Evolutionary conservation across 2,888 invertebrate species (phyloP).

Genomic region (Seira sanloemensis): DNA sequence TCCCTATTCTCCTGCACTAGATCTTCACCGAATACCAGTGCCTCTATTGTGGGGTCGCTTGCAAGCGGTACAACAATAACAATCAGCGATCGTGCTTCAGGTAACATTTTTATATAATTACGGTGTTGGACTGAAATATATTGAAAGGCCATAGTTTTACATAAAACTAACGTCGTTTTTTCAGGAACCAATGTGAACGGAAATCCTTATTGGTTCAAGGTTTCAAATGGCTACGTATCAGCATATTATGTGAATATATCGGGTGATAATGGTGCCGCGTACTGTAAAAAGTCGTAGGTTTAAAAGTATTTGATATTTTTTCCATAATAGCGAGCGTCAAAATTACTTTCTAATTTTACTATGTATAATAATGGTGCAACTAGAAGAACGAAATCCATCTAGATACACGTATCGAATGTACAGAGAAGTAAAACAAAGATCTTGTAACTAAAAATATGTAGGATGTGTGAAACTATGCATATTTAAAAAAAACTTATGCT

Average conservation of each 20-base stretch:
- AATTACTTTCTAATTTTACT: too few relatives aligned
- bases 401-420: too few relatives aligned
- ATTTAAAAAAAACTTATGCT: too few relatives aligned
- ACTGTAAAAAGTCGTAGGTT: slow-evolving; percentile 59
- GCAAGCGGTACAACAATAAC: neutral
- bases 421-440: too few relatives aligned
- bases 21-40: slow-evolving; percentile 44
- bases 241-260: slow-evolving; percentile 60
- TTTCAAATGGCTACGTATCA: slow-evolving; percentile 57
- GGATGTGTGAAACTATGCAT: too few relatives aligned
- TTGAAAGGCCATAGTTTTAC: neutral
- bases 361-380: too few relatives aligned
- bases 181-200: slow-evolving; percentile 56
- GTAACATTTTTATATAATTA: slow-evolving; percentile 17
- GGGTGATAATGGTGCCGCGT: slow-evolving; percentile 42
- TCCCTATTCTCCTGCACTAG: slow-evolving; percentile 6
- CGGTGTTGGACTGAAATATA: neutral
- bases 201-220: slow-evolving; percentile 64
- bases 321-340: too few relatives aligned
- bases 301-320: too few relatives aligned
- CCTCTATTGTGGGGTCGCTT: slow-evolving; percentile 27
- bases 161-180: neutral
- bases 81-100: slow-evolving; percentile 31
- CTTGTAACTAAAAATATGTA: too few relatives aligned
- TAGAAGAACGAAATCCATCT: too few relatives aligned